Base-by-base conservation (phyloP, 2,797 vertebrate species). In the Aldrovandia affinis region DNA sequence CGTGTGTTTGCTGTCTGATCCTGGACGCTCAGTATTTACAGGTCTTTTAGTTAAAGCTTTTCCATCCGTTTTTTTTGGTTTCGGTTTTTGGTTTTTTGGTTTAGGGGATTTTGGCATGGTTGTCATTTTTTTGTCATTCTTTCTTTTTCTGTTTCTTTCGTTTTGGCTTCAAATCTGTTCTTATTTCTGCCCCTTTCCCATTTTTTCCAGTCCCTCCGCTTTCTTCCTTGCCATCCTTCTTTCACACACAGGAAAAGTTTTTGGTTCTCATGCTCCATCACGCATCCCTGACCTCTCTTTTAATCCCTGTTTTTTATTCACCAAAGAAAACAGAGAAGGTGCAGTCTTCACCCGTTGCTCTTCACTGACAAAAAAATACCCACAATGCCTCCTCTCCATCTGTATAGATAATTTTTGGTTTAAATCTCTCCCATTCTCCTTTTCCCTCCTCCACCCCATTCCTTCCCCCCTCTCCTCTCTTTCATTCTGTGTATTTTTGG, bases 41-140 rank as follows among this genome's bases (percentile, higher is more conserved):
- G 94, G 93, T 97, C 96, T 96, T 97, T 97, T 95, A 96, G 96
- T 96, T 97, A 97, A 97, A 97, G 97, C 97, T 97, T 96, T 95
- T 96, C 96, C 96, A 95, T 96, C 95, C 94, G 91, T 95, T 77
- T 44, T 96, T 96, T 97, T 97, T 97, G 96, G 96, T 93, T 92
- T 91, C 85, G 81, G 86, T 94, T 94, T 95, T 77, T 77, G 73
- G 73, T 77, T 47, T 77, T 77, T 95, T 95, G 95, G 94, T 95
- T 95, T 96, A 94, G 95, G 93, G 89, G 93, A 94, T 96, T 95
- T 95, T 95, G 95, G 95, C 95, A 93, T 93, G 92, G 92, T 94
- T 94, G 93, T 93, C 86, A 39, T 92, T 93, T 91, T 86, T 89
- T 87, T 93, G 91, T 94, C 93, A 92, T 92, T 91, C 92, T 92